Base-by-base conservation (phyloP, 2,888 invertebrate species). In the Heterodera filipjevi region DNA sequence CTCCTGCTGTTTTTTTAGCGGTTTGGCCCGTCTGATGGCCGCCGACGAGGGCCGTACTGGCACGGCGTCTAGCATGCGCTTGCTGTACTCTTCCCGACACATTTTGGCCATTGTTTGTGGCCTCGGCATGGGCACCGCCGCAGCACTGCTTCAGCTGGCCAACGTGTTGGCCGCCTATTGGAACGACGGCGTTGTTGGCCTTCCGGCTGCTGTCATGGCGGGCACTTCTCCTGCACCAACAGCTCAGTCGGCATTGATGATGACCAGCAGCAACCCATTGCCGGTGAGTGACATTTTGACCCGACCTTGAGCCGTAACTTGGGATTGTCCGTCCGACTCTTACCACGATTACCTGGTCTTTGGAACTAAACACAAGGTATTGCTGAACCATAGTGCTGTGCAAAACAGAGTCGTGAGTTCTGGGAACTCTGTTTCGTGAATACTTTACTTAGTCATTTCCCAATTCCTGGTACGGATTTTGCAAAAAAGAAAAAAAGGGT, bases 81-180 rank as follows among this genome's bases (percentile, higher is more conserved):
- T 83, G 22, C 79, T 84, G 22, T 81, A 93, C 66, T 94, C 94
- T 86, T 95, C 95, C 86, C 95, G 95, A 89, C 93, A 96, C 86
- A 94, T 95, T 85, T 92, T 97, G 89, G 95, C 97, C 0, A 96
- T 96, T 90, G 92, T 98, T 2, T 95, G 96, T 64, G 99, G 99
- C 0, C 91, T 99, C 59, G 99, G 99, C 2, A 98, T 96, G 91
- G 99, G 99, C 66, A 92, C 94, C 2, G 96, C 97, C 91, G 95
- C 95, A 89, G 97, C 96, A 73, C 94, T 95, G 59, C 99, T 99
- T 91, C 94, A 96, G 0, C 91, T 97, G 80, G 92, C 96, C 39
- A 99, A 99, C 91, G 94, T 98, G 0, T 91, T 98, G 72, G 96
- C 97, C 32, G 98, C 96, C 90, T 93, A 95, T 81, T 93, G 94